A percentile compares a stretch with the other conserved stretches of the same genome.
These are phyloP conservation scores for Sylvia borin DNA, from an alignment of 2,797 vertebrate genomes.

Conservation along the genomic window DNA sequence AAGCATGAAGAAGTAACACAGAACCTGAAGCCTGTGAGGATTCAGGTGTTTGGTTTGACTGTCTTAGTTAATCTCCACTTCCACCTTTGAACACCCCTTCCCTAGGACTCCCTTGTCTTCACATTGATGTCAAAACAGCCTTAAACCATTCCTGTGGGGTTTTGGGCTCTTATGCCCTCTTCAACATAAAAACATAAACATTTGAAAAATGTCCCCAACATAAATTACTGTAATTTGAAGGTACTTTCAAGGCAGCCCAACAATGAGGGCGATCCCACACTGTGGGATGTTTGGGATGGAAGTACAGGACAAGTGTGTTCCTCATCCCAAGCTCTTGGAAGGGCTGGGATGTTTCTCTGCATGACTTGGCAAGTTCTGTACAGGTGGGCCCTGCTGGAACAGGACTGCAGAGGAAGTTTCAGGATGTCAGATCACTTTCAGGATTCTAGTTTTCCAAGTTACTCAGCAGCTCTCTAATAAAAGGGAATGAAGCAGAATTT, in stretches of 20 bases:
- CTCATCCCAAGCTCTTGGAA: not conserved
- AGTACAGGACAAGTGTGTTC: not conserved
- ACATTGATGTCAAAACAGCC: not conserved
- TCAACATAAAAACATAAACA: too few species aligned
- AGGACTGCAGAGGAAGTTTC: not conserved
- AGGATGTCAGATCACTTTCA: not conserved
- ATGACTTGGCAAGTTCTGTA: not conserved
- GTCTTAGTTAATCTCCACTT: not conserved
- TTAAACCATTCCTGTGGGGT: not conserved
- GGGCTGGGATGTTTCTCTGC: not conserved
- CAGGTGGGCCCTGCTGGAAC: not conserved
- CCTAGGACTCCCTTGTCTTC: not conserved
- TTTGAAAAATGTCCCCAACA: not conserved
- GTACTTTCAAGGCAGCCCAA: not conserved
- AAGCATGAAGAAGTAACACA: not conserved
- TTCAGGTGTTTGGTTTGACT: not conserved
- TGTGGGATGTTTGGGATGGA: not conserved
- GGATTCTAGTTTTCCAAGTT: not conserved
- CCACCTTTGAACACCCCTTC: not conserved
- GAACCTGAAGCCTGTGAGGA: not conserved
- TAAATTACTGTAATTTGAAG: not conserved
- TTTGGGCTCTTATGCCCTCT: not conserved
- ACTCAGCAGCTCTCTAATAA: not conserved
- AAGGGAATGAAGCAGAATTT: not conserved
- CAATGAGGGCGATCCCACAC: fast-evolving